Base-by-base conservation (phyloP, 2,888 invertebrate species). In the Trissonchulus latispiculum region DNA sequence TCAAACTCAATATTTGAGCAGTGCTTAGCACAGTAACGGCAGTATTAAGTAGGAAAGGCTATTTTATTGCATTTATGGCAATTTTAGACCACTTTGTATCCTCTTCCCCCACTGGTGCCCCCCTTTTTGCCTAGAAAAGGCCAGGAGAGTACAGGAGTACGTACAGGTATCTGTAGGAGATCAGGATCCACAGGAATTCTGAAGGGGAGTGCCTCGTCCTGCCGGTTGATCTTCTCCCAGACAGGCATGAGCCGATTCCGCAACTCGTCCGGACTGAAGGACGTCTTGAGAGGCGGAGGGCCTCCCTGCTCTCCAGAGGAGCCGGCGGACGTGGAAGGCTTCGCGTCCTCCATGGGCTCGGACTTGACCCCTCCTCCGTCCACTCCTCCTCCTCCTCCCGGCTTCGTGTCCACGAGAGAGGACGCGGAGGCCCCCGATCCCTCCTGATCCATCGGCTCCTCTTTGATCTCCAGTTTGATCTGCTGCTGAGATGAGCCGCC, bases 121-220 rank as follows among this genome's bases (percentile, higher is more conserved):
- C n/a, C n/a, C n/a, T n/a, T n/a, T n/a, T n/a, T n/a, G n/a, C n/a
- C n/a, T n/a, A n/a, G n/a, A n/a, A n/a, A n/a, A n/a, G n/a, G n/a
- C n/a, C n/a, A n/a, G n/a, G n/a, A n/a, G n/a, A n/a, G n/a, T n/a
- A n/a, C n/a, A n/a, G n/a, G n/a, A n/a, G n/a, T n/a, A n/a, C 83
- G 81, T 78, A 85, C 85, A 48, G 86, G 86, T 76, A 87, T 87
- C 75, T 85, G 83, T n/a, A 87, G 80, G 48, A 83, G 77, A 79
- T 89, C 88, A 0, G 97, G 95, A 87, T 99, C 97, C 8, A 99
- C 99, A 0, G 99, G 97, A 83, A 92, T 91, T 76, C 95, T 88
- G 86, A 99, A 99, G 29, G 99, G 97, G 78, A 92, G 85, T 1
- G 96, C 94, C 84, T 99, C 99, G 83, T 97, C 97, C 82, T 92